phyloP scores from a whole-genome alignment of 2,113 vertebrate genomes.

The Sardina pilchardus region DNA sequence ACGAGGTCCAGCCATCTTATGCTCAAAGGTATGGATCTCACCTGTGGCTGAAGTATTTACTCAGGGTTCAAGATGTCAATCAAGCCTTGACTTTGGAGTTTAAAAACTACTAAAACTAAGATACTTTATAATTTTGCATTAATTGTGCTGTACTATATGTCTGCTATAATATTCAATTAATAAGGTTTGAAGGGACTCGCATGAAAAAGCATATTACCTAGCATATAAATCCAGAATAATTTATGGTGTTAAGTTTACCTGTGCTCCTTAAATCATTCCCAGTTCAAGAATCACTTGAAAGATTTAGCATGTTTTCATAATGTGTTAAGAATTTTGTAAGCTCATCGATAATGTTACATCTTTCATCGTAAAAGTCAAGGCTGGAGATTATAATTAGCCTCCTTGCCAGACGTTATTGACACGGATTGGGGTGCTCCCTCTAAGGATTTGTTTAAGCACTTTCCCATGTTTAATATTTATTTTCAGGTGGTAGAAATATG shows the following conservation, averaged over 20 bases:
- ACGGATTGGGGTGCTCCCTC: not conserved
- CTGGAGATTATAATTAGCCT: conserved; percentile 3
- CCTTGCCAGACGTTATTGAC: not conserved
- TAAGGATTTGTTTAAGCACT: not conserved
- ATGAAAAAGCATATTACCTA: no score
- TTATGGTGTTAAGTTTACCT: not conserved
- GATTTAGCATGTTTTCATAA: conserved; percentile 2
- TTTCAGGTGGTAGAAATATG: not conserved
- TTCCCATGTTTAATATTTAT: conserved; percentile 3
- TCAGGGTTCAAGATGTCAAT: not conserved
- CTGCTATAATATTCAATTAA: not conserved
- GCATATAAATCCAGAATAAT: not conserved
- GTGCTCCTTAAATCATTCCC: not conserved
- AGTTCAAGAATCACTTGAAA: not conserved
- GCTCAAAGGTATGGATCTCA: conserved; percentile 76
- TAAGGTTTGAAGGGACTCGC: not conserved
- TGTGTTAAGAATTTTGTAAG: not conserved
- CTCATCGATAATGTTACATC: not conserved
- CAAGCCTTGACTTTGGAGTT: not conserved
- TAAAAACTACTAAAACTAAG: not conserved
- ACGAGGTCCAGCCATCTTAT: conserved; percentile 93
- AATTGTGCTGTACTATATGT: not conserved
- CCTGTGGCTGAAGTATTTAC: not conserved
- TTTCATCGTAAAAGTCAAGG: not conserved
- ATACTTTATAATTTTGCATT: not conserved